Percentiles rank a stretch among this genome's conserved stretches.
Evolutionary conservation across 2,797 vertebrate species (phyloP).

Genomic region (Thamnophis elegans): DNA sequence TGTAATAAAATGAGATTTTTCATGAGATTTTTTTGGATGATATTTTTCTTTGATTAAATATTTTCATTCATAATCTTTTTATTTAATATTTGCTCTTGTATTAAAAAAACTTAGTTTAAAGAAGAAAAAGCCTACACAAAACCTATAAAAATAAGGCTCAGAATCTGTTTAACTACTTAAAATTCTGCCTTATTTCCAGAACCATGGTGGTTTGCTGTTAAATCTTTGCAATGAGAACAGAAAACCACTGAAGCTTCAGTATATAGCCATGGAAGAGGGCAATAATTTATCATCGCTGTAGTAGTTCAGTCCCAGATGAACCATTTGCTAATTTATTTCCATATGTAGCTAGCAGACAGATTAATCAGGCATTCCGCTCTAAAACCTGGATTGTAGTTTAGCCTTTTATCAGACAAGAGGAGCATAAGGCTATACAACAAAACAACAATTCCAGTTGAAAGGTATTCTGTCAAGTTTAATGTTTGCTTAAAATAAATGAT

Average conservation of each 20-base stretch:
- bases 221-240: constrained; percentile 51
- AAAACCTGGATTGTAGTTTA: constrained; percentile 68
- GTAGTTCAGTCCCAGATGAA: constrained; percentile 73
- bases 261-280: constrained; percentile 58
- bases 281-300: constrained; percentile 77
- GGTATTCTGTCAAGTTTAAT: constrained; percentile 32
- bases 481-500: constrained; percentile 43
- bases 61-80: neutral
- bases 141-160: constrained; percentile 31
- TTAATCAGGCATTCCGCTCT: constrained; percentile 75
- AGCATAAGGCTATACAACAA: constrained; percentile 58
- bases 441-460: constrained; percentile 56
- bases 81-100: neutral
- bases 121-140: constrained; percentile 5
- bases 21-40: neutral
- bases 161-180: constrained; percentile 45
- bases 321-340: constrained; percentile 80
- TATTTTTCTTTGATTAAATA: neutral
- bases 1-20: neutral
- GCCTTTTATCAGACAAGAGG: constrained; percentile 64
- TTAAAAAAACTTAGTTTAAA: neutral
- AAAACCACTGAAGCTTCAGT: constrained; percentile 61
- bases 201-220: neutral
- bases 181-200: constrained; percentile 45
- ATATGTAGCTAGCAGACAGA: constrained; percentile 78